phyloP scores from a whole-genome alignment of 2,888 invertebrate species.

The Xanthorhoe spadicearia region DNA sequence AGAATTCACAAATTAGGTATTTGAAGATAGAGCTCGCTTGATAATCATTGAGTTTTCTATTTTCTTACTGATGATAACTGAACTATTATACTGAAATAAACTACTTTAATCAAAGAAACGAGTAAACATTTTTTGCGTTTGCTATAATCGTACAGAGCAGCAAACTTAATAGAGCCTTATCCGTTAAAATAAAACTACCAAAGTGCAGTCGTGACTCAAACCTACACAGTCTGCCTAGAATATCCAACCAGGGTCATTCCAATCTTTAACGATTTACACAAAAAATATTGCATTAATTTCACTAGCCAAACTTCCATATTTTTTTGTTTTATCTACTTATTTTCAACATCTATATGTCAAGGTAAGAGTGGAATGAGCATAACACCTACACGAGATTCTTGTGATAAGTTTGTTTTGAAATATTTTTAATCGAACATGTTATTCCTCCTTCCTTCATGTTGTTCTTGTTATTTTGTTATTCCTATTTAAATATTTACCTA shows the following conservation, averaged over 20 bases:
- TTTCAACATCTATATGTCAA: slow-evolving; percentile 28
- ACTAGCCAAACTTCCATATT: slow-evolving; percentile 11
- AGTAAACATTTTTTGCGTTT: too few relatives aligned
- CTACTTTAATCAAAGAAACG: too few relatives aligned
- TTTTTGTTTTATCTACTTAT: neutral
- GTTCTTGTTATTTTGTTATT: neutral
- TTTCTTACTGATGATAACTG: too few relatives aligned
- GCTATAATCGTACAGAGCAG: too few relatives aligned
- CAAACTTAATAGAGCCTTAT: too few relatives aligned
- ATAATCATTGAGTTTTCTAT: too few relatives aligned
- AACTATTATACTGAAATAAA: too few relatives aligned
- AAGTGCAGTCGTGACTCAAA: neutral
- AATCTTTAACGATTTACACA: slow-evolving; percentile 21
- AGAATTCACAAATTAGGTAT: too few relatives aligned
- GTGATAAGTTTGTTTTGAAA: neutral
- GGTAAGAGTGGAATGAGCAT: slow-evolving; percentile 22
- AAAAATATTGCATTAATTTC: neutral
- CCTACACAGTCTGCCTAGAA: slow-evolving; percentile 5
- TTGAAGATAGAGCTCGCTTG: too few relatives aligned
- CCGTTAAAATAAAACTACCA: too few relatives aligned
- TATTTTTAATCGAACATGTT: neutral
- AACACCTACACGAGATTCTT: neutral
- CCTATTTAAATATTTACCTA: neutral
- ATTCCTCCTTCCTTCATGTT: neutral
- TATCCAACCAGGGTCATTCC: slow-evolving; percentile 15